These are phyloP conservation scores for Zele albiditarsus DNA, from an alignment of 2,888 invertebrate species.

Conservation along the genomic window DNA sequence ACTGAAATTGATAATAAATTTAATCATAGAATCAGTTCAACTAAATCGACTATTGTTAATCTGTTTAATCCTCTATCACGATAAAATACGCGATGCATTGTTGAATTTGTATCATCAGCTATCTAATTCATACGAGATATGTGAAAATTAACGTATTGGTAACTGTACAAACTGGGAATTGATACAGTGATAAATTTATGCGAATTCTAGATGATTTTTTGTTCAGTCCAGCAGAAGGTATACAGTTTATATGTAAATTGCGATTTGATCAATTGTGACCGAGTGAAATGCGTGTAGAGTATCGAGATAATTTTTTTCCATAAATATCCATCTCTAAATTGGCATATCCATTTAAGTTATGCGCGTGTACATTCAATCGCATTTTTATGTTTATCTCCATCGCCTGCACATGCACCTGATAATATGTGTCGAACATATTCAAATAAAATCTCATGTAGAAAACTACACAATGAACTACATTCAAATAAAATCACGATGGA, in stretches of 20 bases:
- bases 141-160: too few relatives aligned
- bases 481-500: neutral
- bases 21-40: neutral
- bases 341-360: neutral
- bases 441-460: too few relatives aligned
- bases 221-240: neutral
- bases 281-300: neutral
- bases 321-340: neutral
- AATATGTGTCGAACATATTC: too few relatives aligned
- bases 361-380: neutral
- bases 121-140: neutral
- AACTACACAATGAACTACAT: neutral
- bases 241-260: conserved; percentile 20
- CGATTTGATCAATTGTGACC: neutral
- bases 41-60: neutral
- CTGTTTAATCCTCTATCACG: neutral
- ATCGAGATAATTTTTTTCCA: conserved; percentile 8
- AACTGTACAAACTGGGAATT: neutral
- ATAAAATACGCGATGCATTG: neutral
- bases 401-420: too few relatives aligned
- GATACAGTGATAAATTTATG: neutral
- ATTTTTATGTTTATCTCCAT: neutral
- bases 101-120: neutral
- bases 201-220: neutral
- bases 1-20: too few relatives aligned